phyloP scores from a whole-genome alignment of 35 echinoderm and acorn worm species.

The Lytechinus variegatus region DNA sequence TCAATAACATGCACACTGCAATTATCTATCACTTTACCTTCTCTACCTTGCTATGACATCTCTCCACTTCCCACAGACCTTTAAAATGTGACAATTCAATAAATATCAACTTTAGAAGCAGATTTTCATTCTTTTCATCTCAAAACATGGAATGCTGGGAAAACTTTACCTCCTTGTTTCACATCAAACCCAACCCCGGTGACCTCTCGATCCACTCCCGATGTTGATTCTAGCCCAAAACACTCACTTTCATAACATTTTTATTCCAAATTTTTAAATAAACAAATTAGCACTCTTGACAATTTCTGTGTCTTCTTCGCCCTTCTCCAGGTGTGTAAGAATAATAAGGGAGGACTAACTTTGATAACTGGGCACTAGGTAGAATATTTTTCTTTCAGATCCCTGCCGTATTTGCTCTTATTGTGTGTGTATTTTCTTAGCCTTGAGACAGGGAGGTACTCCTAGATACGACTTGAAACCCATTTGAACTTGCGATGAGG shows the following conservation, averaged over 20 bases:
- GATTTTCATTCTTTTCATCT: background rate
- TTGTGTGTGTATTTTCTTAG: background rate
- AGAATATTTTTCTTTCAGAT: background rate
- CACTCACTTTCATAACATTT: slow-evolving; percentile 4
- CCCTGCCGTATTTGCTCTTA: background rate
- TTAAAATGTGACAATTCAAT: background rate
- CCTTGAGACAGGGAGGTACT: background rate
- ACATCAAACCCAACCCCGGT: background rate
- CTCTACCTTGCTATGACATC: background rate
- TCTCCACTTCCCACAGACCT: background rate
- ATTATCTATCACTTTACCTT: background rate
- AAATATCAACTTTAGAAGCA: background rate
- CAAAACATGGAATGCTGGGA: background rate
- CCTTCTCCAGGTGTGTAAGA: background rate
- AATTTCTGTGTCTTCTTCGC: background rate
- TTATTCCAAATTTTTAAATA: background rate
- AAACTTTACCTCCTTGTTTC: slow-evolving; percentile 12
- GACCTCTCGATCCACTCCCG: slow-evolving; percentile 5
- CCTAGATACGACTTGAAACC: background rate
- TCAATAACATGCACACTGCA: background rate
- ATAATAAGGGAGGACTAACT: background rate
- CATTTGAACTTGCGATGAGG: background rate
- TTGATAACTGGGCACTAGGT: background rate
- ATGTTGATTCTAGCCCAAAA: background rate
- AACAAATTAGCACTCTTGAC: slow-evolving; percentile 3